A percentile compares a stretch with the other conserved stretches of the same genome.
Evolutionary conservation across 2,797 vertebrate genomes (phyloP).

Genomic region (Arrhamphus sclerolepis): DNA sequence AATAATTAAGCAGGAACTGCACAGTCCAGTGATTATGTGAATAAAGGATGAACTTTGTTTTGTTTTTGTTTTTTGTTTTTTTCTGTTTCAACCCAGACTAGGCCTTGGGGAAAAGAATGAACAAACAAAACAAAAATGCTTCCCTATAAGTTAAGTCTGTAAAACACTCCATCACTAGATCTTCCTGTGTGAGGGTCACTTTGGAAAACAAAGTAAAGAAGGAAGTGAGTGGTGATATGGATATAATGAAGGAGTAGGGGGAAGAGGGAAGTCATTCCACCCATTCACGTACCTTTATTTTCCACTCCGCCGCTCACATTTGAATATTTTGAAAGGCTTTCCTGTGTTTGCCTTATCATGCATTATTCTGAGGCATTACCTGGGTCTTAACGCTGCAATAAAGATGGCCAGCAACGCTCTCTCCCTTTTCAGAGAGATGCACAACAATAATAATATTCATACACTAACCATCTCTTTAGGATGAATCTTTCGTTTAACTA

Average conservation of each 20-base stretch:
- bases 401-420: conserved; percentile 73
- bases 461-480: conserved; percentile 44
- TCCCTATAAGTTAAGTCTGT: conserved; percentile 7
- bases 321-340: conserved; percentile 84
- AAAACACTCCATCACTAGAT: conserved; percentile 33
- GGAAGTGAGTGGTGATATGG: conserved; percentile 63
- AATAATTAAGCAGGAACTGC: neutral
- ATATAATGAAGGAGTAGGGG: conserved; percentile 67
- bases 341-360: conserved; percentile 85
- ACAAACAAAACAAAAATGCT: neutral
- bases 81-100: too few relatives aligned
- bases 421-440: conserved; percentile 67
- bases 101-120: too few relatives aligned
- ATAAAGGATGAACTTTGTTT: neutral
- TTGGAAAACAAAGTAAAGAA: conserved; percentile 65
- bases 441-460: conserved; percentile 78
- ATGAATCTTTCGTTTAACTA: conserved; percentile 60
- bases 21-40: neutral
- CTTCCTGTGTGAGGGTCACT: conserved; percentile 58
- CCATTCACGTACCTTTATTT: conserved; percentile 80
- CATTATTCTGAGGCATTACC: conserved; percentile 83
- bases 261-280: conserved; percentile 75
- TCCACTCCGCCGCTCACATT: conserved; percentile 81
- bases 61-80: neutral
- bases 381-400: conserved; percentile 76